Base-by-base conservation (phyloP, 1,140 invertebrate genomes). In the Scaptomyza pallida region DNA sequence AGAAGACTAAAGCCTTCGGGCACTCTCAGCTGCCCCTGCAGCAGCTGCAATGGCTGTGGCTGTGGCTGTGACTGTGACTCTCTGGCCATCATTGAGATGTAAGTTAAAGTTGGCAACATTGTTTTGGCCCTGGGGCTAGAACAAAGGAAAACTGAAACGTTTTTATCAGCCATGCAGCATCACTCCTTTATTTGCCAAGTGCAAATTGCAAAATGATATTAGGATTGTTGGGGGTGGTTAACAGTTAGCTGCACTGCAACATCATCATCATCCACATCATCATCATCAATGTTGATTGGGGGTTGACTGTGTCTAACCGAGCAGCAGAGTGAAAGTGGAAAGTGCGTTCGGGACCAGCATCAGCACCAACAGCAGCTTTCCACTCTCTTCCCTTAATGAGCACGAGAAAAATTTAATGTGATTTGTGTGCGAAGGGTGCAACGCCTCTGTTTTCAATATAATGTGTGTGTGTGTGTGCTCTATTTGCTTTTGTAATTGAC, bases 201-300 rank as follows among this genome's bases (percentile, higher is more conserved):
- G 85, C 85, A 89, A 89, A 89, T 89, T 89, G 85, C 85, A 85
- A 89, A 89, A 89, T 86, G 85, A 89, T 89, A 85, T 85, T 85
- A 85, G 78, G 59, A 55, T 43, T 48, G 72, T n/a, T 26, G 67
- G 50, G 72, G 50, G 61, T 67, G 61, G 60, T 47, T 68, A 19
- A 5, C 9, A 37, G 10, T 15, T 61, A n/a, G 45, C 44, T 67
- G 69, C 72, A 61, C 26, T 72, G 62, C 62, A 72, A 33, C 68
- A 43, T 51, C 13, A 47, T 47, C 47, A 47, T 41, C 13, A 37
- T 37, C n/a, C 8, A n/a, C 12, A 35, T 4, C 12, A 37, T 37
- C n/a, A 37, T 37, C 33, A 37, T 8, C 26, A 30, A 30, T 30
- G 26, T 3, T 12, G 21, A 47, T 51, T 44, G 70, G 51, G 72